Evolutionary conservation across 2,888 invertebrate species (phyloP), one percentile per base, ranked within the genome.

Genomic region (Rhagonycha lutea): DNA sequence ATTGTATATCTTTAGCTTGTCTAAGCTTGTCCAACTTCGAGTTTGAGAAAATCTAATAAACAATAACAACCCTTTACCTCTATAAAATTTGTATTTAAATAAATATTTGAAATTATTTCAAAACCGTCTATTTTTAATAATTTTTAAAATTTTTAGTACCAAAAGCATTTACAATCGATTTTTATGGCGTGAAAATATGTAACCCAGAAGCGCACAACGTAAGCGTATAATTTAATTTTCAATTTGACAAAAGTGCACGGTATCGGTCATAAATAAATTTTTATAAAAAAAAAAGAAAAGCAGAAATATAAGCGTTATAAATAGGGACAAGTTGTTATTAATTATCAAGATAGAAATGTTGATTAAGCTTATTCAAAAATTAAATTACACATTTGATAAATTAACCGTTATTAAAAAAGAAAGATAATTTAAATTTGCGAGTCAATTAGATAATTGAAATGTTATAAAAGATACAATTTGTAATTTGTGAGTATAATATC

Each of bases 211-310:
- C 47, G 47, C 47, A 47, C n/a, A 65, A 65, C 63, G 26, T 65
- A 65, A 65, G 26, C 23, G 63, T 65, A 32, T 68, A 75, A 75
- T 63, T 60, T 75, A 72, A 75, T 72, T 72, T 69, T 29, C 71
- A 72, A 62, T 69, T 72, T 72, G 65, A 72, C 47, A 73, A 72
- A 76, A 73, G 69, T 62, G 62, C 65, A 68, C 62, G 60, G 73
- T 47, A 70, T 73, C 63, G 73, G 62, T 73, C 65, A 76, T 76
- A 76, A 73, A 76, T 76, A 73, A 73, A 73, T 70, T 73, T 73
- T 70, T 73, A 61, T 73, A 70, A 61, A 73, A 70, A 70, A 73
- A 70, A 73, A 61, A n/a, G n/a, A n/a, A n/a, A n/a, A n/a, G n/a
- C 73, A 76, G 73, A 73, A 65, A 26, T 26, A 65, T 24, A 72